phyloP scores from a whole-genome alignment of 2,113 vertebrate species.

The Lipophrys pholis region DNA sequence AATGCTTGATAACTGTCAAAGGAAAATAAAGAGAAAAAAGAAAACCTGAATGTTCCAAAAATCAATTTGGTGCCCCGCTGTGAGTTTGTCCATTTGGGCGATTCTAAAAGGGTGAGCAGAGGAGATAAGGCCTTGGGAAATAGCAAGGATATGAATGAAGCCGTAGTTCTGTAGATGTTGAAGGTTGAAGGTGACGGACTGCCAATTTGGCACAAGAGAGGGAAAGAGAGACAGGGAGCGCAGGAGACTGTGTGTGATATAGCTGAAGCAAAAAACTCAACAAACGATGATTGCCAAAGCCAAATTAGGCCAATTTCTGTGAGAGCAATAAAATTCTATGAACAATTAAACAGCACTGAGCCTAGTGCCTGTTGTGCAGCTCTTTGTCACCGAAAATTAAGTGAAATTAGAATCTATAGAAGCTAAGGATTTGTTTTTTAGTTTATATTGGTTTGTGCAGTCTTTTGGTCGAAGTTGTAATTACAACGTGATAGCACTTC shows the following conservation, averaged over 20 bases:
- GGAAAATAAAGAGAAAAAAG: slow-evolving; percentile 17
- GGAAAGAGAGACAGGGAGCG: background rate
- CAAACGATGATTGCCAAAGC: background rate
- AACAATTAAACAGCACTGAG: slow-evolving; percentile 10
- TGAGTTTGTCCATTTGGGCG: slow-evolving; percentile 18
- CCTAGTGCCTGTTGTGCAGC: background rate
- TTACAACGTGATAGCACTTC: slow-evolving; percentile 3
- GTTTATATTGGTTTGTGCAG: slow-evolving; percentile 9
- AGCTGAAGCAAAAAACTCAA: background rate
- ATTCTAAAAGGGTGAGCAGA: background rate
- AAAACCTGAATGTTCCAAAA: slow-evolving; percentile 20
- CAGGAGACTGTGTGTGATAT: background rate
- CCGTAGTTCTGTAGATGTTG: slow-evolving; percentile 24
- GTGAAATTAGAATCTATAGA: background rate
- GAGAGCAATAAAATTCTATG: slow-evolving; percentile 1
- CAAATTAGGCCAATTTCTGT: background rate
- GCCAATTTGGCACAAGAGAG: background rate
- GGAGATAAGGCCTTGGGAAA: slow-evolving; percentile 27
- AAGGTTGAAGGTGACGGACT: slow-evolving; percentile 21
- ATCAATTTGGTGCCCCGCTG: slow-evolving; percentile 19
- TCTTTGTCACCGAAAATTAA: background rate
- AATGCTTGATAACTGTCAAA: slow-evolving; percentile 36
- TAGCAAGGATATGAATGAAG: slow-evolving; percentile 27
- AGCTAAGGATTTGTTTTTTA: background rate
- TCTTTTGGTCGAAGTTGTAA: slow-evolving; percentile 5